A percentile compares a stretch with the other conserved stretches of the same genome.
phyloP scores from a whole-genome alignment of 2,797 vertebrate genomes.

The Esox lucius region DNA sequence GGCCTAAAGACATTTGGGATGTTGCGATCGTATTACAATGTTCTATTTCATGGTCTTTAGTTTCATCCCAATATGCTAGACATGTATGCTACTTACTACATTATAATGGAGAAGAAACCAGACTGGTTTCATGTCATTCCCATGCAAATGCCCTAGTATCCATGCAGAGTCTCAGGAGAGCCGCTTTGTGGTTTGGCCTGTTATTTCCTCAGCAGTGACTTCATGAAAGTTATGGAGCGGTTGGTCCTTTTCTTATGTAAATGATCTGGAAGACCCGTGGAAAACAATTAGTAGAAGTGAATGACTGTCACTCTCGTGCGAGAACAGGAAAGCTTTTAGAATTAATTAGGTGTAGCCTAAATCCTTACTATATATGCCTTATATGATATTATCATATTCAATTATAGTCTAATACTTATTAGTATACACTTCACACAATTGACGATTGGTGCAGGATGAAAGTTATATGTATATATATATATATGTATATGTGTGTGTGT shows the following conservation, averaged over 20 bases:
- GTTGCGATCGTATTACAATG: not conserved
- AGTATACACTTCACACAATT: not conserved
- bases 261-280: not conserved
- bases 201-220: constrained; percentile 5
- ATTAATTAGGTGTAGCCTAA: not conserved
- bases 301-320: not conserved
- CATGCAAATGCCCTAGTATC: constrained; percentile 5
- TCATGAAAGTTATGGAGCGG: not conserved
- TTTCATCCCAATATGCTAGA: not conserved
- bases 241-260: constrained; percentile 5
- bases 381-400: not conserved
- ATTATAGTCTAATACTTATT: not conserved
- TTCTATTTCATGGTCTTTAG: not conserved
- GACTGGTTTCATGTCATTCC: constrained; percentile 13
- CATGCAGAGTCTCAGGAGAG: not conserved
- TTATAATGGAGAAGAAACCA: not conserved
- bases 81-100: not conserved
- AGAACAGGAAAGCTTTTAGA: not conserved
- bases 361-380: not conserved
- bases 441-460: not conserved
- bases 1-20: not conserved
- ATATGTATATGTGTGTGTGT: no score
- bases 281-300: not conserved
- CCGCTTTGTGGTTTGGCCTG: constrained; percentile 14
- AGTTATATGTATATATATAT: not conserved